Conservation (phyloP, 2,888 invertebrate species). For the Drosophila meridionalis region DNA sequence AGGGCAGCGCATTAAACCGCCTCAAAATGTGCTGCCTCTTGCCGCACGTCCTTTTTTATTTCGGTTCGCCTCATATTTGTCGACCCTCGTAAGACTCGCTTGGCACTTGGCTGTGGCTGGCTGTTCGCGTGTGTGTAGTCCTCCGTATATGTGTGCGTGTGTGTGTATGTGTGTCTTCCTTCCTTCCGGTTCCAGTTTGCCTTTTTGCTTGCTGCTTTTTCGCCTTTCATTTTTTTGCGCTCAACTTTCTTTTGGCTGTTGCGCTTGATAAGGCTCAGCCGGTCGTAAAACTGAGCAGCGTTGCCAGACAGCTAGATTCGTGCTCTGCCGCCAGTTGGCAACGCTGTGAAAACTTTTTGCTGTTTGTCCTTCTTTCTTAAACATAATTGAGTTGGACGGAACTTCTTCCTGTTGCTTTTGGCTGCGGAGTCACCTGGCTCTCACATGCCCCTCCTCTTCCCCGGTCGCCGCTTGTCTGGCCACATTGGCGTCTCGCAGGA, state of each 20-base stretch:
- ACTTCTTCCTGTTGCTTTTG: background rate
- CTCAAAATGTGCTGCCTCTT: constrained; percentile 68
- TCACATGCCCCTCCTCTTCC: background rate
- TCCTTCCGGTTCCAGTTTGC: constrained; percentile 77
- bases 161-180: constrained; percentile 66
- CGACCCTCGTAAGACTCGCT: constrained; percentile 75
- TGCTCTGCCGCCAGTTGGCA: constrained; percentile 30
- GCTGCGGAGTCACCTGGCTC: constrained; percentile 13
- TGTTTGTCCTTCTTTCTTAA: too few relatives aligned
- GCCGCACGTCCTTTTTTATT: constrained; percentile 37
- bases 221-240: constrained; percentile 24
- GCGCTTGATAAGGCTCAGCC: constrained; percentile 64
- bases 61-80: constrained; percentile 72
- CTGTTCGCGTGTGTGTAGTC: constrained; percentile 21
- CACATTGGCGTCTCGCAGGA: constrained; percentile 40
- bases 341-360: constrained; percentile 8
- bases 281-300: constrained; percentile 12
- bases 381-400: background rate
- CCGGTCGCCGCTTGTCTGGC: constrained; percentile 15
- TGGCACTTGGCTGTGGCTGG: constrained; percentile 48
- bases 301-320: constrained; percentile 30
- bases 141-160: constrained; percentile 29
- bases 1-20: constrained; percentile 67
- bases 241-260: constrained; percentile 55
- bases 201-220: constrained; percentile 39